A percentile compares a stretch with the other conserved stretches of the same genome.
These are phyloP conservation scores for Euglossa dilemma DNA, from an alignment of 1,140 invertebrate genomes.

Conservation along the genomic window DNA sequence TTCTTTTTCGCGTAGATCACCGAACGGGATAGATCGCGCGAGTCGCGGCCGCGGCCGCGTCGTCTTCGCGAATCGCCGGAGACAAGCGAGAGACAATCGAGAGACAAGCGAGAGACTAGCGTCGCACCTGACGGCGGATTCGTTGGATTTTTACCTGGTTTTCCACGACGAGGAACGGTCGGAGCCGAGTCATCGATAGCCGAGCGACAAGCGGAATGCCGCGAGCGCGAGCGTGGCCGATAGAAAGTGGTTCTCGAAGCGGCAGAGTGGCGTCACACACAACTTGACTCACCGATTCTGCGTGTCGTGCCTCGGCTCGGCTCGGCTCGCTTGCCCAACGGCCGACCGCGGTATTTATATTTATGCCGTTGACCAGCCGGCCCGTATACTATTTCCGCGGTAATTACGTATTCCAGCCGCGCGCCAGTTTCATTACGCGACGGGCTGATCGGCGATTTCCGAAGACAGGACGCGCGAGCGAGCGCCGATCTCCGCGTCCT, in stretches of 20 bases:
- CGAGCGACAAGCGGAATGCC: constrained; percentile 39
- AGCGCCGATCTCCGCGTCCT: not conserved
- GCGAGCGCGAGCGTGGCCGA: constrained; percentile 3
- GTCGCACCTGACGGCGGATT: not conserved
- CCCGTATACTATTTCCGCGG: constrained; percentile 45
- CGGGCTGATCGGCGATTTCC: constrained; percentile 14
- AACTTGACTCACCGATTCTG: constrained; percentile 52
- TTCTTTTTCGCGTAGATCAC: not conserved
- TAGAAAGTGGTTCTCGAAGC: constrained; percentile 55
- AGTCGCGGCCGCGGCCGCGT: no score
- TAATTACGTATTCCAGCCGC: constrained; percentile 48
- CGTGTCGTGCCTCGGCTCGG: constrained; percentile 10
- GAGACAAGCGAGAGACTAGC: not conserved
- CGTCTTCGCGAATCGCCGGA: no score
- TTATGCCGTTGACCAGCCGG: constrained; percentile 42
- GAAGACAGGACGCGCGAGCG: not conserved
- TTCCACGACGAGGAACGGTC: not conserved
- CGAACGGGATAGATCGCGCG: not conserved
- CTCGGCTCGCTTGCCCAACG: constrained; percentile 27
- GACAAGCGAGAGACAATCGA: not conserved
- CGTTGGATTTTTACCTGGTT: not conserved
- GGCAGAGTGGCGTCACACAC: constrained; percentile 24
- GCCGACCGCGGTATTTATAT: constrained; percentile 50
- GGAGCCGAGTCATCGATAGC: constrained; percentile 12
- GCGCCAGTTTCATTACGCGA: constrained; percentile 31